Base-by-base conservation (phyloP, 2,113 vertebrate genomes). In the Penelope pileata region DNA sequence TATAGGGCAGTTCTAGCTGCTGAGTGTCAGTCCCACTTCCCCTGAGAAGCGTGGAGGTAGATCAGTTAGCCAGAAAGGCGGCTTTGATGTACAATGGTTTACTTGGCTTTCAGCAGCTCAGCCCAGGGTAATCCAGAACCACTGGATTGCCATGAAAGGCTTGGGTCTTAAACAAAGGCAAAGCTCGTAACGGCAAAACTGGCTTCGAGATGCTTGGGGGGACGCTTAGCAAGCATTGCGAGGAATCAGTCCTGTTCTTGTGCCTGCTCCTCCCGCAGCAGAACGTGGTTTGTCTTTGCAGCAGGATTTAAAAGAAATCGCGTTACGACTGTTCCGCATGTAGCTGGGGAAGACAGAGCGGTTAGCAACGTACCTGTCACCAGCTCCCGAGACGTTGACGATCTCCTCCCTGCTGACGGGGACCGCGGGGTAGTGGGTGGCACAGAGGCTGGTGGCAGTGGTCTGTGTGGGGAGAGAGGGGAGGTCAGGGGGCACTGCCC, bases 341-440 rank as follows among this genome's bases (percentile, higher is more conserved):
- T 26, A 82, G 51, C 43, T 50, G 85, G 68, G 62, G 81, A 81
- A 92, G 73, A 69, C 43, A 67, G 51, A 91, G 40, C 18, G 40
- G 56, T 7, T n/a, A 82, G 78, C 12, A 40, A 40, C 2, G 3
- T 96, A 99, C 99, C 99, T 99, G 95, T 99, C 99, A 32, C 99
- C 99, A 9, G 99, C 99, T 96, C 99, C 99, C 1, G 98, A 99
- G 51, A 99, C 99, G 4, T 98, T 99, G 69, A 98, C 83, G 7
- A 96, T 98, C 73, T 99, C 98, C 51, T 98, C 97, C 75, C 92
- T 56, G 24, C 95, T 60, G 88, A 98, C 51, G 43, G 91, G 84
- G 85, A 98, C 63, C 3, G 99, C 97, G 0, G 98, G 98, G 96
- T 98, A 99, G 95, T 99, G 98, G 51, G 97, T 48, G 47, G 98